A percentile compares a stretch with the other conserved stretches of the same genome.
Conservation (phyloP, 2,113 vertebrate genomes). For the Urocolius indicus region DNA sequence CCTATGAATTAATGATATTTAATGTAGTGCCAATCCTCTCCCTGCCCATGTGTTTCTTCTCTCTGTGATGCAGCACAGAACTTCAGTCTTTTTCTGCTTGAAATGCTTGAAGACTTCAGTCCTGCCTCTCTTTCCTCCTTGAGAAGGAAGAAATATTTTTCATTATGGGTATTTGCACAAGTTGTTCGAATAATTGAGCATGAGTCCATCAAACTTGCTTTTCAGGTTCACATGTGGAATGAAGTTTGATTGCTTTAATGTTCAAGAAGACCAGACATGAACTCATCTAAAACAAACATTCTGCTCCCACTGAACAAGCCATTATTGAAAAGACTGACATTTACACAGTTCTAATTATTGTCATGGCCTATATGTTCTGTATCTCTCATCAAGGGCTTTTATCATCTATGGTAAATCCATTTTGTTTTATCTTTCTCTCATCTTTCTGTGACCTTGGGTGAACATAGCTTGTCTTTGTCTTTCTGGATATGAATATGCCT, state of each 20-base stretch:
- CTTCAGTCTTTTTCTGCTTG: background rate
- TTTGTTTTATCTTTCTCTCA: background rate
- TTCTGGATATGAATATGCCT: background rate
- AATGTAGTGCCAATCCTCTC: background rate
- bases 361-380: background rate
- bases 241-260: background rate
- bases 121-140: background rate
- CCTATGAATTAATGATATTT: background rate
- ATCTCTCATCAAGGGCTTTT: background rate
- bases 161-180: background rate
- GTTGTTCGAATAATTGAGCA: background rate
- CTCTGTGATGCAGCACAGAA: background rate
- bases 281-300: background rate
- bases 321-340: background rate
- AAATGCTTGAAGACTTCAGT: background rate
- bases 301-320: background rate
- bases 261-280: background rate
- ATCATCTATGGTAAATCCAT: background rate
- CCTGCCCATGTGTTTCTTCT: background rate
- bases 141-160: background rate
- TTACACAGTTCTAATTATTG: background rate
- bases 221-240: background rate
- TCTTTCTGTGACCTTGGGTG: background rate
- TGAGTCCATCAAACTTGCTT: background rate
- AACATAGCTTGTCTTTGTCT: background rate